Evolutionary conservation across 2,113 vertebrate genomes (phyloP).

Genomic region (Xiphophorus maculatus): DNA sequence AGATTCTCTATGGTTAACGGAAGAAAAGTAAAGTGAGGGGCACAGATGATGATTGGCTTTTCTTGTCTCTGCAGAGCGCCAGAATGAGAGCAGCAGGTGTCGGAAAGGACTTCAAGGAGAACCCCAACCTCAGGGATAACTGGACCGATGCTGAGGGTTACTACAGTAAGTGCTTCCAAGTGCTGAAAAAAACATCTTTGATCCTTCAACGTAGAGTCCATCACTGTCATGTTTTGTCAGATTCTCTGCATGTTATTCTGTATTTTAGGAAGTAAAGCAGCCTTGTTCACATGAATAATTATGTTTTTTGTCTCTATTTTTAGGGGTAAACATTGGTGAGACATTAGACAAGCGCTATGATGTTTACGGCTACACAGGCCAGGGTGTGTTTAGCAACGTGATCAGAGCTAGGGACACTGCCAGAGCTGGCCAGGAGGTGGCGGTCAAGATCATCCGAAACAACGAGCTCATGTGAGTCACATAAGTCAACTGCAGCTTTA

Average conservation of each 20-base stretch:
- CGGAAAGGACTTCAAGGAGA: constrained; percentile 99
- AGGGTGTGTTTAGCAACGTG: constrained; percentile 98
- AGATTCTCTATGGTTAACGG: not conserved
- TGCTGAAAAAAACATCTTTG: not conserved
- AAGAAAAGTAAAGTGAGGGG: not conserved
- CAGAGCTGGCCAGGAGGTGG: constrained; percentile 96
- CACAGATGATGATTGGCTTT: not conserved
- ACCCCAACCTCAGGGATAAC: constrained; percentile 98
- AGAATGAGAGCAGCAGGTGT: constrained; percentile 94
- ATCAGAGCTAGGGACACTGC: constrained; percentile 95
- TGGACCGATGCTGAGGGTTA: constrained; percentile 99
- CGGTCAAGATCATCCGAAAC: constrained; percentile 98
- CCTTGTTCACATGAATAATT: not conserved
- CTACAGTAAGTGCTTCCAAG: constrained; percentile 87
- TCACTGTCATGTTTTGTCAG: not conserved
- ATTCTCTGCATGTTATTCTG: not conserved
- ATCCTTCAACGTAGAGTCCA: not conserved
- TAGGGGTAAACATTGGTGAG: constrained; percentile 98
- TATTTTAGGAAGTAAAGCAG: not conserved
- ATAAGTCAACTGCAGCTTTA: not conserved
- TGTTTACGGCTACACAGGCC: constrained; percentile 98
- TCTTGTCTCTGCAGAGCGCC: constrained; percentile 84
- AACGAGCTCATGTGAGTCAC: constrained; percentile 96
- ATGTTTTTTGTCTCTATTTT: not conserved
- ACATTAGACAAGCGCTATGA: constrained; percentile 97